Evolutionary conservation across 2,888 invertebrate genomes (phyloP).

Genomic region (Ichneumoninae sp.): DNA sequence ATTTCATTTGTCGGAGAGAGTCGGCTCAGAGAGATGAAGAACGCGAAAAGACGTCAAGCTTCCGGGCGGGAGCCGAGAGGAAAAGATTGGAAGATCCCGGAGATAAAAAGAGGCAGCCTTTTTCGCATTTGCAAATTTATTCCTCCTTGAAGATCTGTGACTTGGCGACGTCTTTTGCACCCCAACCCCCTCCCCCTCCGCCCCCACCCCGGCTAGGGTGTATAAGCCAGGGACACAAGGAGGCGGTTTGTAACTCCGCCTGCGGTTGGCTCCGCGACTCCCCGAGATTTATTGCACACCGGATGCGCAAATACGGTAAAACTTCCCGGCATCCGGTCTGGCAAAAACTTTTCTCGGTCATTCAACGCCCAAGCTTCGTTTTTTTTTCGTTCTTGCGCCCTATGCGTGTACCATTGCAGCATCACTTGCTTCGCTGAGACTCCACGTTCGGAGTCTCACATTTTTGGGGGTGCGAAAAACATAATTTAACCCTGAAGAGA

Average conservation of each 20-base stretch:
- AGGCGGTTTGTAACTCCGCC: constrained; percentile 54
- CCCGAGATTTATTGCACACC: constrained; percentile 81
- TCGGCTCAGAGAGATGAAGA: constrained; percentile 59
- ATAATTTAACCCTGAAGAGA: not conserved
- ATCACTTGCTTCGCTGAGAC: not conserved
- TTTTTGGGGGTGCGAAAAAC: not conserved
- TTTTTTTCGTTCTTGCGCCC: constrained; percentile 40
- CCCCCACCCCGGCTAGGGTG: not conserved
- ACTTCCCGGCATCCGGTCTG: constrained; percentile 83
- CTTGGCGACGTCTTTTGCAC: constrained; percentile 67
- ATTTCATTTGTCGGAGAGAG: constrained; percentile 6
- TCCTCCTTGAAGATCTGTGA: constrained; percentile 66
- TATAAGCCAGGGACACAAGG: constrained; percentile 45
- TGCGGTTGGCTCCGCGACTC: constrained; percentile 39
- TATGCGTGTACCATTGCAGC: constrained; percentile 30
- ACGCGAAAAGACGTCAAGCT: constrained; percentile 65
- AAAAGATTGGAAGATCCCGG: constrained; percentile 34
- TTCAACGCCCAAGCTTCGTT: constrained; percentile 57
- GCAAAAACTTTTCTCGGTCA: constrained; percentile 81
- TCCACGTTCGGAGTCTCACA: constrained; percentile 28
- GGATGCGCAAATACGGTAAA: constrained; percentile 84
- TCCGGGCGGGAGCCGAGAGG: constrained; percentile 41
- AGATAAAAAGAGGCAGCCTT: constrained; percentile 26
- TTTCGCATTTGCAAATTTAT: constrained; percentile 68
- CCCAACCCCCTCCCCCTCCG: constrained; percentile 22